Base-by-base conservation (phyloP, 1,140 invertebrate species). In the Oscheius sp. region DNA sequence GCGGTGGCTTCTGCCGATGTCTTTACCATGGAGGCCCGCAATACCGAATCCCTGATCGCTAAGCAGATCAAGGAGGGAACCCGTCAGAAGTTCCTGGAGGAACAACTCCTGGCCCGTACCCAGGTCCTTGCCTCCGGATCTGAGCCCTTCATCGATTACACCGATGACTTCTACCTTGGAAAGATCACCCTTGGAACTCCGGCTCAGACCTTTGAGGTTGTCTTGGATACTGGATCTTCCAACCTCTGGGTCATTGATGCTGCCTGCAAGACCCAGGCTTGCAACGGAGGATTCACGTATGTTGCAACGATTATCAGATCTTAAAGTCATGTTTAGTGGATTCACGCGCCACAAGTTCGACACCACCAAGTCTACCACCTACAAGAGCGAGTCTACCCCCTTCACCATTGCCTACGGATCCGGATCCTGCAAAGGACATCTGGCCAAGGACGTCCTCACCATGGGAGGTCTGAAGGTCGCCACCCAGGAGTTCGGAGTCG, bases 381-480 rank as follows among this genome's bases (percentile, higher is more conserved):
- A 61, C 59, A 58, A 61, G 2, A 46, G 45, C 29, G 26, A 58
- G 38, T 1, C 52, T 4, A 4, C 7, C 18, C 4, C 1, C 38
- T 74, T 74, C 71, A 20, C 69, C 68, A 74, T 74, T 49, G 20
- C 26, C 20, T 74, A 74, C 3, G 72, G 71, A 52, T 76, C 72
- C n/a, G 72, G 72, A 28, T 26, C 26, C 4, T 74, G 72, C 72
- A 23, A 29, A 18, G 72, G 68, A 29, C 49, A 29, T 26, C 71
- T 74, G 15, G 72, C 38, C 18, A 49, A 26, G 15, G 72, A 74
- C 38, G 52, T 55, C 34, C 46, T 74, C 32, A 20, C 23, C 26
- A 20, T 74, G 26, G 66, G 38, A 13, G 66, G 66, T 15, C 46
- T 68, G 7, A 62, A 20, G 15, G 38, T 75, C 15, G 3, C 42